Percentiles rank a stretch among this genome's conserved stretches.
These are phyloP conservation scores for Poecile atricapillus DNA, from an alignment of 2,113 vertebrate species.

Conservation along the genomic window DNA sequence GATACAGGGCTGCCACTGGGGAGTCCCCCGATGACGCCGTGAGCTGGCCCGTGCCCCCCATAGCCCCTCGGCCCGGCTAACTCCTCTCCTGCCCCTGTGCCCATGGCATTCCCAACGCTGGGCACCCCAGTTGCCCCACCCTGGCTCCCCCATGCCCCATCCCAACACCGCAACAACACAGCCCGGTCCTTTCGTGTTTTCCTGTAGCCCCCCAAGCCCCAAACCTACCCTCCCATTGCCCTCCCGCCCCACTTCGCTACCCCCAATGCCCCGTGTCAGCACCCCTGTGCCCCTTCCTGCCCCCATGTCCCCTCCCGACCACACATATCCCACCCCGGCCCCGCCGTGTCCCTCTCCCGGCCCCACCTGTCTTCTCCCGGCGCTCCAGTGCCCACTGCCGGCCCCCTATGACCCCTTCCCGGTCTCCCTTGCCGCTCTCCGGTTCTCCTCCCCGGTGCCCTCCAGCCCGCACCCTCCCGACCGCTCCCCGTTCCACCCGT, in stretches of 20 bases:
- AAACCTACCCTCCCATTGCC: background rate
- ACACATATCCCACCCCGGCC: background rate
- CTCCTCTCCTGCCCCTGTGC: background rate
- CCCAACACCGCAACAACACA: background rate
- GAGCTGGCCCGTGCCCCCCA: background rate
- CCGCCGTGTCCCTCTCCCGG: background rate
- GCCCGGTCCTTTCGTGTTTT: background rate
- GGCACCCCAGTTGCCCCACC: background rate
- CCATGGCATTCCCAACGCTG: background rate
- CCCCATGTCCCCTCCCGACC: background rate
- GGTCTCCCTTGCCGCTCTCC: background rate
- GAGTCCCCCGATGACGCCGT: background rate
- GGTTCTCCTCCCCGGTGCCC: too few species aligned
- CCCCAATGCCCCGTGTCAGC: background rate
- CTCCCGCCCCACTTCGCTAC: too few species aligned
- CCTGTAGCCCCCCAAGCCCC: background rate
- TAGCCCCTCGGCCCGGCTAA: background rate
- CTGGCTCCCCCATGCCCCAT: background rate
- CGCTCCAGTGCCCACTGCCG: background rate
- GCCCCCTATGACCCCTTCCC: too few species aligned
- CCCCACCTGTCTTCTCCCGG: background rate
- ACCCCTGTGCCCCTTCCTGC: background rate
- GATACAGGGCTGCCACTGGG: background rate
- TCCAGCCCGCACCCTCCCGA: background rate
- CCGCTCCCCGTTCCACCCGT: background rate